Percentiles rank a stretch among this genome's conserved stretches.
Conservation (phyloP, 2,888 invertebrate genomes). For the Agrotis clavis region DNA sequence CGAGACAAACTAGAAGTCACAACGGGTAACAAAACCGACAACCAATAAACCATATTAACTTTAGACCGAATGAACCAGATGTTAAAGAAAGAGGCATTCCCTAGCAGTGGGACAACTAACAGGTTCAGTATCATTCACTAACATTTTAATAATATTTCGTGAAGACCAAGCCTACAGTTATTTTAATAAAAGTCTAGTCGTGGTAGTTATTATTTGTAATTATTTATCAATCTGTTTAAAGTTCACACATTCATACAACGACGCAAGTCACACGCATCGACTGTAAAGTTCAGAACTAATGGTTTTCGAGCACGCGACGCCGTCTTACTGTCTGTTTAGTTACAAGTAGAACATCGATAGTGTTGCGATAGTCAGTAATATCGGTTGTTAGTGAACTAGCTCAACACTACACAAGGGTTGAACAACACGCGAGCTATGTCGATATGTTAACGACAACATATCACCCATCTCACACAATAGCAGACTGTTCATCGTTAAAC, state of each 20-base stretch:
- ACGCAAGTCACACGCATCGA: not conserved
- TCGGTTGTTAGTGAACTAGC: conserved; percentile 9
- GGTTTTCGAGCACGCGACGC: conserved; percentile 1
- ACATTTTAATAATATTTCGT: not conserved
- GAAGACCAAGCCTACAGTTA: not conserved
- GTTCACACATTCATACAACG: not conserved
- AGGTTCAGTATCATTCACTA: not conserved
- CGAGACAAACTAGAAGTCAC: not conserved
- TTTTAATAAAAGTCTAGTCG: not conserved
- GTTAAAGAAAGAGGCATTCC: not conserved
- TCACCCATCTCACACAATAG: not conserved
- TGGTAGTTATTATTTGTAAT: not conserved
- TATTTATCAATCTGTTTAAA: not conserved
- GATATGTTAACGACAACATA: conserved; percentile 11
- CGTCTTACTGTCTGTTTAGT: not conserved
- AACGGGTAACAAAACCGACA: not conserved
- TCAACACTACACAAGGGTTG: not conserved
- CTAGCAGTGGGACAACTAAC: not conserved
- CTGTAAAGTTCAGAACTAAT: conserved; percentile 2
- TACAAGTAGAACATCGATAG: conserved; percentile 9
- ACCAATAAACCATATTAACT: not conserved
- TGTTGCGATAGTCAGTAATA: not conserved
- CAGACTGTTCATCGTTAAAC: conserved; percentile 1
- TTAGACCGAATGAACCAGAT: not conserved
- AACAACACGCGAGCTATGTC: conserved; percentile 5